Evolutionary conservation across 2,888 invertebrate genomes (phyloP), one percentile per base, ranked within the genome.

Genomic region (Punctoribates punctum): DNA sequence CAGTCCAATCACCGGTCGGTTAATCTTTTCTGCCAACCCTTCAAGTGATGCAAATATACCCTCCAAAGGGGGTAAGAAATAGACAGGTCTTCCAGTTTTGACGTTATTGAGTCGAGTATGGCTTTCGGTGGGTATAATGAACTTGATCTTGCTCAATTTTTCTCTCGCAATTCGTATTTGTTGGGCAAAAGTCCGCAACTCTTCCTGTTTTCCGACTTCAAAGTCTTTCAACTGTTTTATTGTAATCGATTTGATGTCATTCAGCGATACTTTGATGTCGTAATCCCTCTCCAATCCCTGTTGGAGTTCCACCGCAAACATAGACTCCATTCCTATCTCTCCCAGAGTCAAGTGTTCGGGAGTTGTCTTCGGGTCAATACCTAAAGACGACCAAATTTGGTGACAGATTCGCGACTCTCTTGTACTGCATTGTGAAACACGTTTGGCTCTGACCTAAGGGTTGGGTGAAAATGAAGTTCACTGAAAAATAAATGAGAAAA

Each of bases 241-340:
- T 0, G 93, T 94, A 67, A 96, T 86, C 74, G 87, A 88, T 78
- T 96, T 88, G 81, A 97, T 94, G 85, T 96, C 96, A 84, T 93
- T 93, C 80, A 95, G 92, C 78, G 92, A 90, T 78, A 98, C 86
- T 27, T 93, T 90, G 77, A 97, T 85, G 84, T 98, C 96, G 85
- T 91, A 96, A 82, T 92, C 93, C 76, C 95, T 88, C 84, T 96
- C 96, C 75, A 97, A 86, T 0, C 93, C 93, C 85, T 96, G 96
- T 84, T 97, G 97, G 82, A 99, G 95, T 87, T 99, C 98, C 1
- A 98, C 96, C 65, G 96, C 96, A 97, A 98, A 98, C 80, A 99
- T 86, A 1, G 97, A 97, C 84, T 99, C 98, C 90, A 99, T 93
- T 78, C 98, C 98, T 51, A 99, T 88, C 84, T 99, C 98, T 38